These are phyloP conservation scores for Dascillus cervinus DNA, from an alignment of 2,888 invertebrate genomes.

Conservation along the genomic window DNA sequence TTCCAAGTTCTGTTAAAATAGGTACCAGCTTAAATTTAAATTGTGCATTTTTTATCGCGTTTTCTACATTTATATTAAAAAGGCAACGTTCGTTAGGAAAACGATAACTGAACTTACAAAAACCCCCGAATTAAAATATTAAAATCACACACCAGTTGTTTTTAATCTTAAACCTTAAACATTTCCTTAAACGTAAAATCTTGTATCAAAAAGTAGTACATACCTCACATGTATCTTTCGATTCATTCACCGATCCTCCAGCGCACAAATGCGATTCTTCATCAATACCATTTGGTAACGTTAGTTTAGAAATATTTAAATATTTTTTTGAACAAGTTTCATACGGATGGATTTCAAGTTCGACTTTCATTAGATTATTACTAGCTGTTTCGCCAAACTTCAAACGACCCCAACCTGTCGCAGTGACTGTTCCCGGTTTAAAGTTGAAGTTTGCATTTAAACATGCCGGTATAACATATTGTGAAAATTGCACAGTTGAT, in stretches of 20 bases:
- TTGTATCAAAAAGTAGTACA: background rate
- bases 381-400: conserved; percentile 10
- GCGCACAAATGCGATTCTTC: conserved; percentile 26
- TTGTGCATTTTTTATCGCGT: too few species aligned
- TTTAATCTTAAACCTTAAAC: too few species aligned
- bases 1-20: too few species aligned
- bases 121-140: too few species aligned
- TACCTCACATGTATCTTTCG: conserved; percentile 28
- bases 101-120: too few species aligned
- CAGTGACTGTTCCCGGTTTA: conserved; percentile 22
- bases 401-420: conserved; percentile 37
- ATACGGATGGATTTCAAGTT: conserved; percentile 14
- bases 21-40: too few species aligned
- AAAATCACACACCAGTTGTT: too few species aligned
- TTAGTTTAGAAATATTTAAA: conserved; percentile 15
- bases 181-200: background rate
- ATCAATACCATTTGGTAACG: conserved; percentile 17
- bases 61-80: too few species aligned
- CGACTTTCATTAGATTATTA: conserved; percentile 20
- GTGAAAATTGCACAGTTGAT: conserved; percentile 29
- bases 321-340: conserved; percentile 16
- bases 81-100: too few species aligned
- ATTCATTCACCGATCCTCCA: conserved; percentile 14
- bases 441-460: conserved; percentile 21
- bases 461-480: conserved; percentile 41